These are phyloP conservation scores for Ifrita kowaldi DNA, from an alignment of 2,113 vertebrate species.

Conservation along the genomic window DNA sequence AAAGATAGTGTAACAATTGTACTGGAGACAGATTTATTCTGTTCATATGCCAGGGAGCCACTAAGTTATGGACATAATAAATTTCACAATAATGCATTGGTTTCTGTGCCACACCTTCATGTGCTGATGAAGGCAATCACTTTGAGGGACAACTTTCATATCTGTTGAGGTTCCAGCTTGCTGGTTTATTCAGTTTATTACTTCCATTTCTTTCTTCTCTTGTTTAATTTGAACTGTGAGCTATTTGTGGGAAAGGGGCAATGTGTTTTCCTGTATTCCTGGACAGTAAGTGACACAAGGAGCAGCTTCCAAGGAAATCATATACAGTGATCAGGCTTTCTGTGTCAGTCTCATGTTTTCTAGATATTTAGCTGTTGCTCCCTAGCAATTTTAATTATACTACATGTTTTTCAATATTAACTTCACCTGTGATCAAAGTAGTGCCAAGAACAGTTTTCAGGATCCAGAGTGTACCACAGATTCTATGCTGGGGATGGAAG, in stretches of 20 bases:
- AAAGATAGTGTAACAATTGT: neutral
- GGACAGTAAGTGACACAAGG: neutral
- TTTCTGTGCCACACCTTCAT: neutral
- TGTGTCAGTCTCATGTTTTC: neutral
- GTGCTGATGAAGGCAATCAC: neutral
- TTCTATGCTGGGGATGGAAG: slow-evolving; percentile 7
- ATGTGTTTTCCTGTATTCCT: neutral
- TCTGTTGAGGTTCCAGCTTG: neutral
- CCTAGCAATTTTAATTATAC: neutral
- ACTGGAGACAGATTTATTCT: neutral
- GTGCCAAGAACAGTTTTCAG: neutral
- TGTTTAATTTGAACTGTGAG: neutral
- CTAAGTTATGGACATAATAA: neutral
- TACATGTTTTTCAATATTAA: neutral
- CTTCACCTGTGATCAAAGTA: neutral
- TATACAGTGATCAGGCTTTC: neutral
- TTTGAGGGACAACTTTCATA: neutral
- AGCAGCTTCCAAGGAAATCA: neutral
- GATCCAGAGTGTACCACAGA: neutral
- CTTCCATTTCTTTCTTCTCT: neutral
- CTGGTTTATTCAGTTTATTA: neutral
- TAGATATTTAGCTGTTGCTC: neutral
- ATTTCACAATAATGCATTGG: neutral
- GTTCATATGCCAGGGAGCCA: neutral
- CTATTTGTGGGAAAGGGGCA: neutral